Conservation (phyloP, 1,140 invertebrate species). For the Zaprionus tsacasi region DNA sequence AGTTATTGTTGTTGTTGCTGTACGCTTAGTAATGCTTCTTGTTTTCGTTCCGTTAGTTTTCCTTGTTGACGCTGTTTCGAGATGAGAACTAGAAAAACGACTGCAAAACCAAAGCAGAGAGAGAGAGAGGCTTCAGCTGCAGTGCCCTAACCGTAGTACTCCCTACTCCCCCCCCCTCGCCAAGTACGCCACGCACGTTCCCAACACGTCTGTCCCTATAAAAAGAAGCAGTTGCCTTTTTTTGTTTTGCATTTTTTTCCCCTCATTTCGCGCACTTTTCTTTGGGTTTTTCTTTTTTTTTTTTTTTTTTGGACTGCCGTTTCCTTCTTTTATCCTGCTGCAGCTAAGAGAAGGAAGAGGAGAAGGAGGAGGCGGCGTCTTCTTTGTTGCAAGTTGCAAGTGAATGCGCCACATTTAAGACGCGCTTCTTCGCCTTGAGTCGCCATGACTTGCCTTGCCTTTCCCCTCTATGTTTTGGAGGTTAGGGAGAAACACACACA, state of each 20-base stretch:
- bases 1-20: conserved; percentile 17
- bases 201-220: background rate
- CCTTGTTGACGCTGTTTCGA: conserved; percentile 34
- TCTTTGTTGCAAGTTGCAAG: conserved; percentile 58
- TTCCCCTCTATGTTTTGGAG: background rate
- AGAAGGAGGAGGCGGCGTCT: conserved; percentile 32
- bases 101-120: background rate
- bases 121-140: background rate
- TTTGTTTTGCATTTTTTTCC: background rate
- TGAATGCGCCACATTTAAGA: conserved; percentile 72
- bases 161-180: too few relatives aligned
- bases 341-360: conserved; percentile 19
- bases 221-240: background rate
- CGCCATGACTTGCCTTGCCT: conserved; percentile 36
- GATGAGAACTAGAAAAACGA: conserved; percentile 15
- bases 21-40: conserved; percentile 35
- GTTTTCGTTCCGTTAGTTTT: conserved; percentile 35
- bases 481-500: conserved; percentile 22
- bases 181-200: conserved; percentile 42
- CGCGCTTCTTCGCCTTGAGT: conserved; percentile 5
- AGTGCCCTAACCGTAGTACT: background rate
- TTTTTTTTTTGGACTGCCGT: background rate
- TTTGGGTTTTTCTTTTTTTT: conserved; percentile 21
- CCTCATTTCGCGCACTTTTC: background rate
- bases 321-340: conserved; percentile 5